Evolutionary conservation across 2,113 vertebrate species (phyloP).

Genomic region (Leuciscus idus): DNA sequence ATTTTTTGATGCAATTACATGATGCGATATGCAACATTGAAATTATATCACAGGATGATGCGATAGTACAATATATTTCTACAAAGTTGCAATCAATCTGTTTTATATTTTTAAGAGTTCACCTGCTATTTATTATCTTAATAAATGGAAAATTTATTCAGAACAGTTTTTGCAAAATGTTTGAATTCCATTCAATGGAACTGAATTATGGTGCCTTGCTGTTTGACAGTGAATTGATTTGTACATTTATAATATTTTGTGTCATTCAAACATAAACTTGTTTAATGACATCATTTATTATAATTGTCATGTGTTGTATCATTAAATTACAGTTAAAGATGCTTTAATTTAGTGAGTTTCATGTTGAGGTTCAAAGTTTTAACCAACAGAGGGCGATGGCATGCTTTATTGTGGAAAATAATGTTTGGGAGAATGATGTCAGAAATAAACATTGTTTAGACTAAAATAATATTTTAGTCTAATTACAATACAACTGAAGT

Average conservation of each 20-base stretch:
- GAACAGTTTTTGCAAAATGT: background rate
- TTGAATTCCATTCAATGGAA: background rate
- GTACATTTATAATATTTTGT: background rate
- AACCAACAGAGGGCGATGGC: conserved; percentile 67
- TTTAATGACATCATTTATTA: background rate
- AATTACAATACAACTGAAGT: background rate
- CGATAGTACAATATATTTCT: background rate
- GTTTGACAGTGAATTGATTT: background rate
- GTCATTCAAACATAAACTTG: background rate
- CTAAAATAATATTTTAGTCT: background rate
- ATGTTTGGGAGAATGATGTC: too few relatives aligned
- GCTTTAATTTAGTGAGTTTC: background rate
- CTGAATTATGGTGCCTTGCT: background rate
- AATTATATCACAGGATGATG: background rate
- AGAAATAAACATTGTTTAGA: background rate
- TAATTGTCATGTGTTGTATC: background rate
- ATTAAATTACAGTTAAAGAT: background rate
- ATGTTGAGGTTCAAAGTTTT: background rate
- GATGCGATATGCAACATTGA: background rate
- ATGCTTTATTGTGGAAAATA: conserved; percentile 37
- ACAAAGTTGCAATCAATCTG: background rate
- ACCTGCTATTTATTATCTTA: conserved; percentile 25
- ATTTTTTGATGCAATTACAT: background rate
- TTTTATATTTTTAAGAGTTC: conserved; percentile 1
- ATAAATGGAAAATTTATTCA: background rate